Conservation (phyloP, 1,140 invertebrate species). For the Nebria ingens region DNA sequence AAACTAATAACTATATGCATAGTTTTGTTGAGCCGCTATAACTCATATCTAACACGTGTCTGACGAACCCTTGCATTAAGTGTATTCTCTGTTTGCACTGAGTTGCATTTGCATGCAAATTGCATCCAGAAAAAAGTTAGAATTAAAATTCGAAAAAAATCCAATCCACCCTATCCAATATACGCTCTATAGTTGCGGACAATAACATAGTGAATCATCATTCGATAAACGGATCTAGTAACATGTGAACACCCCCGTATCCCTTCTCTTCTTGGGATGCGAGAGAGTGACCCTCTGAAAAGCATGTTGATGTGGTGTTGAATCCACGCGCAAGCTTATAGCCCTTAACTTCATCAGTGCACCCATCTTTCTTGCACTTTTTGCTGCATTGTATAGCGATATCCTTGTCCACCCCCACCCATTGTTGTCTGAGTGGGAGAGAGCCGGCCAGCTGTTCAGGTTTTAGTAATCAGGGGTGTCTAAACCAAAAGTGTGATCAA, state of each 20-base stretch:
- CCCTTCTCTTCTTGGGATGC: slow-evolving; percentile 1
- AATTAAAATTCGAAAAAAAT: not conserved
- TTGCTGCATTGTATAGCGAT: not conserved
- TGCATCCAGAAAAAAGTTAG: slow-evolving; percentile 11
- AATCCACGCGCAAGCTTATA: not conserved
- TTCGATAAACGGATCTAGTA: slow-evolving; percentile 29
- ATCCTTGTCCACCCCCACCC: not conserved
- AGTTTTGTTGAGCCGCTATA: too few species aligned
- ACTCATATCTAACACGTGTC: too few species aligned
- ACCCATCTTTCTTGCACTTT: not conserved
- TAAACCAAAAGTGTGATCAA: too few species aligned
- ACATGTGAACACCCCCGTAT: slow-evolving; percentile 19
- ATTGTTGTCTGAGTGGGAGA: not conserved
- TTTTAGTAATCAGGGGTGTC: too few species aligned
- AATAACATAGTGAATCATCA: slow-evolving; percentile 31
- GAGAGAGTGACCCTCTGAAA: too few species aligned
- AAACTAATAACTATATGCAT: too few species aligned
- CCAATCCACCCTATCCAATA: not conserved
- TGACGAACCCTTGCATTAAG: too few species aligned
- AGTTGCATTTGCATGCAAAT: slow-evolving; percentile 27
- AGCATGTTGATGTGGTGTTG: too few species aligned
- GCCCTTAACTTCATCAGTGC: not conserved
- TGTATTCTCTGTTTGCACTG: too few species aligned
- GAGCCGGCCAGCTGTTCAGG: too few species aligned
- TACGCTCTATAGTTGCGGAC: slow-evolving; percentile 21